Evolutionary conservation across 2,797 vertebrate species (phyloP).

Genomic region (Antrozous pallidus): DNA sequence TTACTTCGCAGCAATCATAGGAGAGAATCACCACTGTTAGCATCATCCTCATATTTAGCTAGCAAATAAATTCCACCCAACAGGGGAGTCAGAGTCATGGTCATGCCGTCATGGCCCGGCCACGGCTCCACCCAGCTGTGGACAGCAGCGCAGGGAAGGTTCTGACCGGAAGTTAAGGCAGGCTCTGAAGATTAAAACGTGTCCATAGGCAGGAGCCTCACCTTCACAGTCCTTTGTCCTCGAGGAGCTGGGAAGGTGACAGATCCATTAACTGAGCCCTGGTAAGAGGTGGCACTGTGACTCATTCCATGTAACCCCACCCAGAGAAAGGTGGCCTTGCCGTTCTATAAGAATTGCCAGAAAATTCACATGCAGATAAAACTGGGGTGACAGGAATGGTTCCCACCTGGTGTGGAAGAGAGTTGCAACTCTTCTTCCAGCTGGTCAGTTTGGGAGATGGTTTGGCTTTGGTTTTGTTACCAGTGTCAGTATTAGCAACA

Average conservation of each 20-base stretch:
- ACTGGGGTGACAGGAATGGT: neutral
- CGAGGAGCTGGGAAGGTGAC: neutral
- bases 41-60: neutral
- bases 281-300: neutral
- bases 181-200: neutral
- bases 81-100: neutral
- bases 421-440: neutral
- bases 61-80: neutral
- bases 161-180: neutral
- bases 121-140: neutral
- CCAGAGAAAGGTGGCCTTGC: neutral
- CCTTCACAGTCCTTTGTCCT: neutral
- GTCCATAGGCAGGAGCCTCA: neutral
- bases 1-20: neutral
- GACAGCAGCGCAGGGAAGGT: neutral
- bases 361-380: neutral
- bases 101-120: neutral
- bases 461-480: constrained; percentile 40
- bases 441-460: neutral
- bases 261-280: neutral
- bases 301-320: neutral
- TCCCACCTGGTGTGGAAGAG: neutral
- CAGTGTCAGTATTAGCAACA: neutral
- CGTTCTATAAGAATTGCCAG: neutral
- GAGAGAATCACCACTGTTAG: constrained; percentile 17